Evolutionary conservation across 2,888 invertebrate genomes (phyloP), one percentile per base, ranked within the genome.

Genomic region (Adelphocoris suturalis): DNA sequence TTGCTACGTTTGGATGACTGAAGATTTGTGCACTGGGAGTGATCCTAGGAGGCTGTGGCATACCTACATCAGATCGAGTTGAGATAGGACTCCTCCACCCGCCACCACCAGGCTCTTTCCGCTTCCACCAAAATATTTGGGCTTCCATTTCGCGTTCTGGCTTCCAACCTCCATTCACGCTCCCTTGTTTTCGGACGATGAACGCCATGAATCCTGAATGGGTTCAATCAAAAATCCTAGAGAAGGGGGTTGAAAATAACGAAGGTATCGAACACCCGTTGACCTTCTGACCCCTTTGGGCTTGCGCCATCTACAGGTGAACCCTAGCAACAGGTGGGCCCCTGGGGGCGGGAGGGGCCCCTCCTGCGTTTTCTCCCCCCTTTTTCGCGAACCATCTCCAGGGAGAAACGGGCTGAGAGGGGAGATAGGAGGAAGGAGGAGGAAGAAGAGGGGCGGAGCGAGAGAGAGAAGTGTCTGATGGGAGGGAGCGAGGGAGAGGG

Each of bases 291-390:
- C 82, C 82, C 82, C 48, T 82, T 82, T 82, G 82, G 27, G 52
- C 82, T 48, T 52, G 82, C 82, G 82, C 82, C 82, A 82, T 82
- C 82, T 82, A 82, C 82, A 82, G 82, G 82, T 82, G 82, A 82
- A 82, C 82, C 82, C 52, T 82, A 52, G 82, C 82, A 82, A 82
- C 82, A 82, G 82, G 82, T 82, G 27, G 52, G 55, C 48, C 82
- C 47, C 82, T 14, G 46, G 19, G 28, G 78, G 16, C 2, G 46
- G 78, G 37, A 16, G 78, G 46, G 47, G 48, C 82, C 78, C 47
- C 37, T 37, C 78, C 46, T 78, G 52, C 48, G n/a, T 37, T 14
- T 48, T 7, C 16, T 19, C 47, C 82, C 19, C 48, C 82, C 12
- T 27, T 68, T 57, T 57, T 27, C 12, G 68, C 68, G 23, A 68